Conservation (phyloP, 2,797 vertebrate species). For the Sibirionetta formosa region DNA sequence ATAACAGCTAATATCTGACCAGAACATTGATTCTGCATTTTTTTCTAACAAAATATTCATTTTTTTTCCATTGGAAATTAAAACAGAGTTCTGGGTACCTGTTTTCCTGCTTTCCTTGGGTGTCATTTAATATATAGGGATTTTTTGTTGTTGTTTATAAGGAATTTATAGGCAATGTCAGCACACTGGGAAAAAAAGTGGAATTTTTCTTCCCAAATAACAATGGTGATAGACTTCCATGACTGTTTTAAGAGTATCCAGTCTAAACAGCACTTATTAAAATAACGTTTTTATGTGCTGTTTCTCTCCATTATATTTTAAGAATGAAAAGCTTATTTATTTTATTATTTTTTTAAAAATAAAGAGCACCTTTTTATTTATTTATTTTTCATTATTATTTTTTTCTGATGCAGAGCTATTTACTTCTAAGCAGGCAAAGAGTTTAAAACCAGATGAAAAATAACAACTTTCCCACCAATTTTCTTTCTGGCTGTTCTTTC, state of each 20-base stretch:
- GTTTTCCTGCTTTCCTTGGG: background rate
- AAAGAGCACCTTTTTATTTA: background rate
- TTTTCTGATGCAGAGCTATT: background rate
- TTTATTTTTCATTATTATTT: background rate
- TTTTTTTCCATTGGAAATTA: background rate
- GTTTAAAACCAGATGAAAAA: slow-evolving; percentile 37
- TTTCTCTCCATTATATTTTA: slow-evolving; percentile 12
- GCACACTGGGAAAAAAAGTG: background rate
- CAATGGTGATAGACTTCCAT: background rate
- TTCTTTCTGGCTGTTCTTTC: background rate
- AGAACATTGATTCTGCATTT: background rate
- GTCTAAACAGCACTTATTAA: background rate
- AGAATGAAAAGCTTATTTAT: slow-evolving; percentile 51
- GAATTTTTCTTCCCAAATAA: background rate
- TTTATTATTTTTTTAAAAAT: background rate
- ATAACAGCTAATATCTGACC: background rate
- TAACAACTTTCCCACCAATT: slow-evolving; percentile 1
- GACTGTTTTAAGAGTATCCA: slow-evolving; percentile 7
- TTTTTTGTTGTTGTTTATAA: background rate
- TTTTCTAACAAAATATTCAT: background rate
- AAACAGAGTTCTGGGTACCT: background rate
- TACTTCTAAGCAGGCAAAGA: slow-evolving; percentile 12
- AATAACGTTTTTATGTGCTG: slow-evolving; percentile 12
- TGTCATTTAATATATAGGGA: background rate
- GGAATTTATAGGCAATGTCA: background rate